These are phyloP conservation scores for Xylocampa areola DNA, from an alignment of 2,888 invertebrate species.

Conservation along the genomic window DNA sequence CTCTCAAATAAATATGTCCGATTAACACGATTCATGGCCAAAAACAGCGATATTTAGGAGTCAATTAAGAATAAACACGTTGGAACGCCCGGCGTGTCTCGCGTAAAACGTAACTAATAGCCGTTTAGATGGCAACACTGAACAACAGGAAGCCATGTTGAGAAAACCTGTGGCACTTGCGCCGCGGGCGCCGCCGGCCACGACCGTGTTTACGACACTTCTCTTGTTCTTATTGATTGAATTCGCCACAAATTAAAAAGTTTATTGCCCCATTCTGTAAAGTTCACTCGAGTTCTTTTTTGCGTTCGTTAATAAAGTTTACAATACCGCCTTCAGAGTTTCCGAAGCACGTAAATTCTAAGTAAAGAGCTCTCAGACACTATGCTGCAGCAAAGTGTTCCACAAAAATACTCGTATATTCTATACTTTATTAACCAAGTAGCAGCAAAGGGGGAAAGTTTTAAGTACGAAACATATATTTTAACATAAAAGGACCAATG, in stretches of 20 bases:
- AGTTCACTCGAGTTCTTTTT: conserved; percentile 50
- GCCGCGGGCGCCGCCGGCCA: conserved; percentile 70
- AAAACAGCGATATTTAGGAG: conserved; percentile 86
- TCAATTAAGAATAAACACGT: conserved; percentile 84
- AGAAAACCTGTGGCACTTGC: conserved; percentile 72
- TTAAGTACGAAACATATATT: conserved; percentile 1
- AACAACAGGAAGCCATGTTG: conserved; percentile 84
- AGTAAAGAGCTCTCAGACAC: conserved; percentile 23
- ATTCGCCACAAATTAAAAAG: conserved; percentile 78
- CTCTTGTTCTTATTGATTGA: conserved; percentile 77
- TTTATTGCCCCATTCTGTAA: conserved; percentile 67
- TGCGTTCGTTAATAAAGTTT: conserved; percentile 43
- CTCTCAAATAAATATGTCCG: conserved; percentile 82
- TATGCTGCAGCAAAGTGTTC: conserved; percentile 16
- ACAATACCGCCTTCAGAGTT: conserved; percentile 45
- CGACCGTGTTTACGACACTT: conserved; percentile 77
- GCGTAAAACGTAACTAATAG: conserved; percentile 85
- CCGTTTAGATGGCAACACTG: conserved; percentile 78
- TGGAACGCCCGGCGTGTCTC: conserved; percentile 76
- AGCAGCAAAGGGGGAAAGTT: conserved; percentile 14
- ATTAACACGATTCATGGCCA: conserved; percentile 82
- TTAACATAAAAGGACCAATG: background rate
- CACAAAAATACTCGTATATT: conserved; percentile 33
- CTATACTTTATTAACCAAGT: conserved; percentile 38
- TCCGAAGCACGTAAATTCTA: conserved; percentile 36